Evolutionary conservation across 2,797 vertebrate genomes (phyloP).

Genomic region (Parauchenoglanis punctatus): DNA sequence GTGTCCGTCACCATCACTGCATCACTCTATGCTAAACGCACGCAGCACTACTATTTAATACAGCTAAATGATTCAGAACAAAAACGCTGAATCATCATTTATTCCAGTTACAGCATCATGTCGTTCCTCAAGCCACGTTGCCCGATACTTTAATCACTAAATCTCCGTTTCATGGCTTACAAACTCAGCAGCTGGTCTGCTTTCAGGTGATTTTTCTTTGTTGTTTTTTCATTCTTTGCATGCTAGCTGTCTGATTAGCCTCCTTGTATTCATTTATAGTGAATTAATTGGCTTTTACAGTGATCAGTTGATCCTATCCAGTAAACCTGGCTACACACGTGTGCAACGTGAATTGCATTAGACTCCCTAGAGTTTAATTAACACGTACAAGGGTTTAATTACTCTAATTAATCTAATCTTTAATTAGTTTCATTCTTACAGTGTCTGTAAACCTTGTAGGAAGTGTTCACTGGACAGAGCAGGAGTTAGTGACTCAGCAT

Average conservation of each 20-base stretch:
- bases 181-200: background rate
- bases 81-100: background rate
- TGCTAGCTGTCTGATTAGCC: background rate
- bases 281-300: background rate
- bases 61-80: background rate
- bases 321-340: background rate
- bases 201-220: background rate
- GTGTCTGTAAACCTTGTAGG: background rate
- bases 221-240: background rate
- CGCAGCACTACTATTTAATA: background rate
- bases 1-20: background rate
- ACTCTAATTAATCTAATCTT: too few relatives aligned
- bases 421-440: background rate
- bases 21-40: background rate
- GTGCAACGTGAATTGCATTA: background rate
- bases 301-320: background rate
- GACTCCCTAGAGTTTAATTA: background rate
- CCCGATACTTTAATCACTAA: background rate
- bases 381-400: background rate
- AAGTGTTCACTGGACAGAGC: background rate
- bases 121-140: background rate
- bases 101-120: background rate
- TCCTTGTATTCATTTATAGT: background rate
- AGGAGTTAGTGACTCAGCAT: background rate
- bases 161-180: background rate